These are phyloP conservation scores for Megalonaias nervosa DNA, from an alignment of 1,140 invertebrate species.

Conservation along the genomic window DNA sequence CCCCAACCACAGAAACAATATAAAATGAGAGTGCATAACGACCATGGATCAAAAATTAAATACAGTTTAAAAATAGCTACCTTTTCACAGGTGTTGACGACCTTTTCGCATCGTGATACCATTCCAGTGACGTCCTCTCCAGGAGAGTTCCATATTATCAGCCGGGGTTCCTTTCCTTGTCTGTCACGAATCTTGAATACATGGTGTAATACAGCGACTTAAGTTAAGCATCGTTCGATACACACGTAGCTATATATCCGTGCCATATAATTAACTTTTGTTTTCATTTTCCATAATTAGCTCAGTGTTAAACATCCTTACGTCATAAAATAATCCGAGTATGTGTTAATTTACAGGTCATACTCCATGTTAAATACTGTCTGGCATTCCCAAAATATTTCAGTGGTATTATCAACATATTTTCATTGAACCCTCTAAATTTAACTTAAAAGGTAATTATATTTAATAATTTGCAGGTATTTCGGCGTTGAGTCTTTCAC, in stretches of 20 bases:
- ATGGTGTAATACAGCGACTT: neutral
- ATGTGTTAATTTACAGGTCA: conserved; percentile 14
- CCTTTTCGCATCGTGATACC: conserved; percentile 26
- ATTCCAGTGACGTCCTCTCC: conserved; percentile 30
- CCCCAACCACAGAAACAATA: neutral
- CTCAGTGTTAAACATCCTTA: conserved; percentile 8
- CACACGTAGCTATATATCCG: neutral
- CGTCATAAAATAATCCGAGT: conserved; percentile 8
- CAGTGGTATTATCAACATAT: no score
- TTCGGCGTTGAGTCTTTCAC: neutral
- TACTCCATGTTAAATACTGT: neutral
- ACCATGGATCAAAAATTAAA: neutral
- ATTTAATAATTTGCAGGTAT: no score
- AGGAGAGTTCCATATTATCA: conserved; percentile 21
- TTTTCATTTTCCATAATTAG: conserved; percentile 6
- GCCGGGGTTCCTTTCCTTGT: conserved; percentile 12
- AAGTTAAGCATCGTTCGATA: neutral
- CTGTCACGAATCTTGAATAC: conserved; percentile 21
- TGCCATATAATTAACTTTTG: no score
- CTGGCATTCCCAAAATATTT: no score
- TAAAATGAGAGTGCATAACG: neutral
- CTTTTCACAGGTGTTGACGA: conserved; percentile 25
- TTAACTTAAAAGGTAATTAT: no score
- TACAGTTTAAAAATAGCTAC: neutral
- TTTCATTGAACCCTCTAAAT: no score